Conservation (phyloP, 1,140 invertebrate species). For the Manduca sexta region DNA sequence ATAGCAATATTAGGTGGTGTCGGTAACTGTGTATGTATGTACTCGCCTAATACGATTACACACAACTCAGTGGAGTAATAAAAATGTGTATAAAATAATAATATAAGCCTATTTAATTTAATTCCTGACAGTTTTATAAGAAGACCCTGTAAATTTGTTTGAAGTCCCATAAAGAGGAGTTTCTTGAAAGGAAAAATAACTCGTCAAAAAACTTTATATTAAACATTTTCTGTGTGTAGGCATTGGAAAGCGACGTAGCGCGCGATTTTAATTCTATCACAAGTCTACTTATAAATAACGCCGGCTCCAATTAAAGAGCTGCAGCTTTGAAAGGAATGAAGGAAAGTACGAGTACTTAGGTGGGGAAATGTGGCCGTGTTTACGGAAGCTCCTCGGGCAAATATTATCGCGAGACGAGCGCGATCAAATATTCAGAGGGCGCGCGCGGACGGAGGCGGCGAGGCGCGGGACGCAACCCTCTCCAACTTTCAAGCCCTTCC, state of each 20-base stretch:
- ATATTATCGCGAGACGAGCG: slow-evolving; percentile 70
- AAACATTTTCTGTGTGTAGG: slow-evolving; percentile 37
- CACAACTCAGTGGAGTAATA: slow-evolving; percentile 6
- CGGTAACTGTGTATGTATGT: too few species aligned
- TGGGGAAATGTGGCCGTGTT: slow-evolving; percentile 64
- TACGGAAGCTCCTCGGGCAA: slow-evolving; percentile 67
- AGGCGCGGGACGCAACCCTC: slow-evolving; percentile 69
- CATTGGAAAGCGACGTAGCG: slow-evolving; percentile 52
- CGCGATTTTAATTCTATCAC: slow-evolving; percentile 67
- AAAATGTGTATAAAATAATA: slow-evolving; percentile 12
- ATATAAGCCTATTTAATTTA: slow-evolving; percentile 6
- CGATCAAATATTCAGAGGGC: slow-evolving; percentile 72
- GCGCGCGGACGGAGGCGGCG: slow-evolving; percentile 43
- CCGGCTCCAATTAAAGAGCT: slow-evolving; percentile 61
- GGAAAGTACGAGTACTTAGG: slow-evolving; percentile 53
- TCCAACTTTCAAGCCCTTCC: slow-evolving; percentile 75
- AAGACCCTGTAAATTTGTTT: slow-evolving; percentile 45
- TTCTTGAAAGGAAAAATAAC: slow-evolving; percentile 43
- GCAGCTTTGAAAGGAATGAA: slow-evolving; percentile 63
- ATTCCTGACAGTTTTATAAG: slow-evolving; percentile 14
- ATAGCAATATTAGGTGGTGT: too few species aligned
- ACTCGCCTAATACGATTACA: too few species aligned
- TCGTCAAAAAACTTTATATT: slow-evolving; percentile 59
- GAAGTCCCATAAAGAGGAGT: slow-evolving; percentile 50
- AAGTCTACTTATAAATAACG: slow-evolving; percentile 63